Base-by-base conservation (phyloP, 2,113 vertebrate genomes). In the Burhinus oedicnemus region DNA sequence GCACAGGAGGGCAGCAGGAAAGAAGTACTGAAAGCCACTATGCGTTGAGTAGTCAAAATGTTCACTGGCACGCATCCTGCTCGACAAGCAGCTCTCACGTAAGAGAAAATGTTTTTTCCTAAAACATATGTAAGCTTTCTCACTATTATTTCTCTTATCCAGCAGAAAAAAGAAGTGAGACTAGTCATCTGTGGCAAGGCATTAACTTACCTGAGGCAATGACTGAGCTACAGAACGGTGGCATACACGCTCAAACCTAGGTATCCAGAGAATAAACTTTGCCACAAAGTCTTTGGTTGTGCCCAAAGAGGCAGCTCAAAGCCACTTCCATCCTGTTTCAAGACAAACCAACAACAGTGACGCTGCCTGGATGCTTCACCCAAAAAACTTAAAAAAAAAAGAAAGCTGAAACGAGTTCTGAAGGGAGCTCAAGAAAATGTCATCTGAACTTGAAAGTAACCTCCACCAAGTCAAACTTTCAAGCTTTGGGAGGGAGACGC, bases 41-140 rank as follows among this genome's bases (percentile, higher is more conserved):
- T 0, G 1, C 3, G 5, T 1, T 4, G 44, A 86, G 68, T 1
- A 79, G 47, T 38, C 38, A 61, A 25, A 79, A 51, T 0, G 29
- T 15, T 72, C 72, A 26, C 51, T 38, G 45, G 64, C n/a, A 42
- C 0, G 2, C 44, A 29, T 36, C 55, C 29, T 51, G 22, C 36
- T 84, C 8, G 4, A 20, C 16, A 45, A 76, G 52, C 65, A 92
- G 62, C 52, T 68, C 60, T 32, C 18, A 6, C 11, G 15, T 6
- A 16, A 20, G 11, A 52, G 23, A 54, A 82, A 36, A 42, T 11
- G 61, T 34, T 84, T 10, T 1, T 1, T 2, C 15, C 42, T 44
- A 26, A 25, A 78, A 32, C 16, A 11, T 1, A 18, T 2, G 2
- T 7, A 76, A 34, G 18, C n/a, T 57, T 36, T 61, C 34, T 25